These are phyloP conservation scores for Cochlearius cochlearius DNA, from an alignment of 2,113 vertebrate species.

Conservation along the genomic window DNA sequence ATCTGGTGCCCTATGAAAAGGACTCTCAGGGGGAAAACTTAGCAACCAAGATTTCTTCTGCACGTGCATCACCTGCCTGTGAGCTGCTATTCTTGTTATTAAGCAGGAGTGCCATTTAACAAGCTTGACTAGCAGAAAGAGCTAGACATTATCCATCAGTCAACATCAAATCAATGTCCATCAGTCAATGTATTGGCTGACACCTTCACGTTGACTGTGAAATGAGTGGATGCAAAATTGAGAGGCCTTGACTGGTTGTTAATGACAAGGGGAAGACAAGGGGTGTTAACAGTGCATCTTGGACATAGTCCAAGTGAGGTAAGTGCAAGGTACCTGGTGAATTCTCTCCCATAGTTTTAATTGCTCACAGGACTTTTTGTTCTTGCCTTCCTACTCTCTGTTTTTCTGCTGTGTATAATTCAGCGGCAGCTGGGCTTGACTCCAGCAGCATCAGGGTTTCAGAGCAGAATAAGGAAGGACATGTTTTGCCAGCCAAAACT, in stretches of 20 bases:
- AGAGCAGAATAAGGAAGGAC: neutral
- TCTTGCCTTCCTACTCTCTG: neutral
- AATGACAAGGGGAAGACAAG: neutral
- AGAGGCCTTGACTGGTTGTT: neutral
- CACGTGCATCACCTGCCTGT: neutral
- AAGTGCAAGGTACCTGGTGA: neutral
- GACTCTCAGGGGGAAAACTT: neutral
- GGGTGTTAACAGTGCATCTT: neutral
- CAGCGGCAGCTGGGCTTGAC: neutral
- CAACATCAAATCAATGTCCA: neutral
- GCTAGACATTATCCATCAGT: neutral
- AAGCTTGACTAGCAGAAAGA: neutral
- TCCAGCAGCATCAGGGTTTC: neutral
- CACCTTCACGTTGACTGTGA: neutral
- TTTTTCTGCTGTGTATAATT: neutral
- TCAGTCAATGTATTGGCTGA: neutral
- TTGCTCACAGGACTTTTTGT: neutral
- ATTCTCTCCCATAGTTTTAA: neutral
- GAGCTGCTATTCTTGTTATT: neutral
- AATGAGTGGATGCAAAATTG: neutral
- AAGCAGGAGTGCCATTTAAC: neutral
- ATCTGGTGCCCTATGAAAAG: neutral
- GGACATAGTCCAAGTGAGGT: neutral
- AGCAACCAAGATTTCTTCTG: neutral
- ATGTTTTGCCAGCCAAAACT: neutral